Conservation (phyloP, 2,888 invertebrate species). For the Xestobium rufovillosum region DNA sequence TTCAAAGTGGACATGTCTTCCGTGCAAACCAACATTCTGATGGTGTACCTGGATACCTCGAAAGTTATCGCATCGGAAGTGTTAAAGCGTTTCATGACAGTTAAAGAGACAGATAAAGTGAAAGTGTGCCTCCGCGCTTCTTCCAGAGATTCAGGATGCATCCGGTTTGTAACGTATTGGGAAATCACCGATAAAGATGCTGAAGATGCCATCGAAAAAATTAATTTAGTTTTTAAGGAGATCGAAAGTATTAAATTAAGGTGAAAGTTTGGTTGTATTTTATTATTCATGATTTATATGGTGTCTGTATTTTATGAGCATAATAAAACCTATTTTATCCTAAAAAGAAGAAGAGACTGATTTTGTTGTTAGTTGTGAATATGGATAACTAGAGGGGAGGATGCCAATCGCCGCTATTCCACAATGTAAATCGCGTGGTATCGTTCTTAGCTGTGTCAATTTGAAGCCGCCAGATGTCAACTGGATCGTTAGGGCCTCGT, state of each 20-base stretch:
- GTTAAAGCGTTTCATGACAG: constrained; percentile 45
- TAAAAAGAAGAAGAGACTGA: too few species aligned
- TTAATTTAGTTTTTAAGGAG: constrained; percentile 60
- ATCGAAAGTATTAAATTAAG: constrained; percentile 35
- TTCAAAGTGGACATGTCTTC: constrained; percentile 55
- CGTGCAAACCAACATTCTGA: constrained; percentile 69
- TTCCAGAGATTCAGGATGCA: constrained; percentile 50
- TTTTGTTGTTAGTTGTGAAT: too few species aligned
- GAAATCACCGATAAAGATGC: constrained; percentile 63
- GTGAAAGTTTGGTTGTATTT: too few species aligned
- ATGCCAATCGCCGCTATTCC: too few species aligned
- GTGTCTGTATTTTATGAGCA: too few species aligned
- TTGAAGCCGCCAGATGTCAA: too few species aligned
- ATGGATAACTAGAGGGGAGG: too few species aligned
- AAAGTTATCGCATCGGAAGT: constrained; percentile 50
- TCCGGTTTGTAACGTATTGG: constrained; percentile 64
- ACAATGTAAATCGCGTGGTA: too few species aligned
- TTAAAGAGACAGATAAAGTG: constrained; percentile 46
- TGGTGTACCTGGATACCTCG: constrained; percentile 52
- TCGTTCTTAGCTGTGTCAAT: too few species aligned
- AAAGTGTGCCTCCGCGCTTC: constrained; percentile 52
- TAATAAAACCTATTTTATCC: too few species aligned
- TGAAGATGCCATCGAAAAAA: constrained; percentile 61
- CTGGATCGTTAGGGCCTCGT: too few species aligned
- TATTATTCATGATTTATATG: too few species aligned